Evolutionary conservation across 2,797 vertebrate species (phyloP).

Genomic region (Adelosebastes latens): DNA sequence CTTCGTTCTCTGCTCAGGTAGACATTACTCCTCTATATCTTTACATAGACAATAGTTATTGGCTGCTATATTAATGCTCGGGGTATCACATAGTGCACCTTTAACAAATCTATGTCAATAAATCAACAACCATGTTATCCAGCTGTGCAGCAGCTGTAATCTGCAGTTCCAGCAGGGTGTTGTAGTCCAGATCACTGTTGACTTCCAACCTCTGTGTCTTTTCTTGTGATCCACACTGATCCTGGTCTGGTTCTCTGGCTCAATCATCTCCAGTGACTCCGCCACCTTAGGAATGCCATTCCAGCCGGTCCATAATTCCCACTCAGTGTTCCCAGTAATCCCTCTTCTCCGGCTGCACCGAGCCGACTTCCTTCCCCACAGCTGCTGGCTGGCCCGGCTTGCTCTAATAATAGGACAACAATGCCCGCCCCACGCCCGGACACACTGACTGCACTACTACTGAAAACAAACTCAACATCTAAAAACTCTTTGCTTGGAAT

Average conservation of each 20-base stretch:
- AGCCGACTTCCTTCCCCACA: conserved; percentile 85
- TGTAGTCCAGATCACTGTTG: conserved; percentile 12
- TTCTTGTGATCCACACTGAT: conserved; percentile 32
- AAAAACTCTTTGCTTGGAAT: background rate
- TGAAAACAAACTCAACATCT: background rate
- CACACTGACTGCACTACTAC: conserved; percentile 36
- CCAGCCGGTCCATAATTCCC: conserved; percentile 64
- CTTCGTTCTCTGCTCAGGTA: no score
- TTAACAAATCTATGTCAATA: background rate
- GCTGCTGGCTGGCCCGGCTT: conserved; percentile 74
- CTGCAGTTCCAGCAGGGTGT: conserved; percentile 18
- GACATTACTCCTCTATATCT: no score
- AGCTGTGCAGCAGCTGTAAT: conserved; percentile 29
- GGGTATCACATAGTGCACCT: background rate
- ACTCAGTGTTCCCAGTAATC: conserved; percentile 76
- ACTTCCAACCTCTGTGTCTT: conserved; percentile 24
- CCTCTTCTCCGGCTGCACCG: conserved; percentile 75
- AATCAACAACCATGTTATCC: background rate
- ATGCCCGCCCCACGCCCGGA: conserved; percentile 70
- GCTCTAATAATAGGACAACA: conserved; percentile 88
- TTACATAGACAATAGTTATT: no score
- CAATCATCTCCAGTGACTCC: conserved; percentile 31
- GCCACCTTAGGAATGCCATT: conserved; percentile 66
- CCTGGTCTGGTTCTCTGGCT: conserved; percentile 13
- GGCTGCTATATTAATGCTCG: no score